Evolutionary conservation across 2,113 vertebrate genomes (phyloP), one percentile per base, ranked within the genome.

Genomic region (Atherinomorus stipes): DNA sequence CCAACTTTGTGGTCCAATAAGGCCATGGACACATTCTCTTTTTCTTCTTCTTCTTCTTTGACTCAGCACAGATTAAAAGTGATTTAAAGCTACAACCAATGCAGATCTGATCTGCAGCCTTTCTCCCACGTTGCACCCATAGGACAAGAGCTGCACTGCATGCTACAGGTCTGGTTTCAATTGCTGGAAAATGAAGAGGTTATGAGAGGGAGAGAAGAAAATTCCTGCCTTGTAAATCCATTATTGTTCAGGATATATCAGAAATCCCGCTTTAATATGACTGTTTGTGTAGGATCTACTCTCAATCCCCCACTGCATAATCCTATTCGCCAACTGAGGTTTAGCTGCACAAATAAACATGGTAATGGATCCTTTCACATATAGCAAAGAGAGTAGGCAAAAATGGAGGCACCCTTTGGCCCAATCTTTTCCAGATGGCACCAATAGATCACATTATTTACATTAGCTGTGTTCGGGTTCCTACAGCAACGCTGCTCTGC

Each of bases 391-490:
- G 64, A 87, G 80, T 78, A 77, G 78, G 67, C 65, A 85, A 90
- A 93, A 76, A 65, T 91, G 11, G 91, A 93, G 94, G 94, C 91
- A 88, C 94, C 94, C 91, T 87, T 54, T 34, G 74, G 80, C 90
- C 90, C 93, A 94, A 96, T 96, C 93, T 95, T 90, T 97, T 97
- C 96, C 96, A 97, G 96, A 98, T 97, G 96, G 93, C 95, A 96
- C 92, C 93, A 86, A 96, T 94, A 95, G 95, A 96, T 96, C 93
- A 93, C 89, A 91, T 93, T 94, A 91, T 95, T 82, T 38, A 78
- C 75, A 71, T 79, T 84, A 19, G 74, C 31, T 51, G 58, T 18
- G 18, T 74, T 74, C 85, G n/a, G 3, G 31, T 34, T 34, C 31
- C 31, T 34, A 8, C 31, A 34, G 31, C 31, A 34, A 34, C 8